Base-by-base conservation (phyloP, 1,140 invertebrate species). In the Drosophila pruinosa region DNA sequence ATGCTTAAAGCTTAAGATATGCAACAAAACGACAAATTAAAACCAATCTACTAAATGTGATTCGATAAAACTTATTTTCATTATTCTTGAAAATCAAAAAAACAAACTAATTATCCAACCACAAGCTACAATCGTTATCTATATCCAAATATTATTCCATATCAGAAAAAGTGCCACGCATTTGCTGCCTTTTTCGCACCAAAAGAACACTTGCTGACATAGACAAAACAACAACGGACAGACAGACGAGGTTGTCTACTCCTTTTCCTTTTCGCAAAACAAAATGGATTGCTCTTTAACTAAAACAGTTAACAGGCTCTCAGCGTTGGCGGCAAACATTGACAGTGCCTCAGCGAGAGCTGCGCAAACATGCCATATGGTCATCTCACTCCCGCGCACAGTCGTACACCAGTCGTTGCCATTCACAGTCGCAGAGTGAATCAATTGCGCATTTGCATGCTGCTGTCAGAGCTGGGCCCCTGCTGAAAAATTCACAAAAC, bases 241-340 rank as follows among this genome's bases (percentile, higher is more conserved):
- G 41, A 73, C 61, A 39, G 79, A 26, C 57, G 62, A 68, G 68
- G 67, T 68, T 53, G 57, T 53, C 71, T 86, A 82, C 82, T 88
- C 82, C 82, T 88, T 86, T 86, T 86, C 78, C 69, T 77, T 78
- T 81, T 89, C 76, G 68, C 77, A 89, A 90, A 90, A 90, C 88
- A 90, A 90, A 90, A 90, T 90, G 88, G 88, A 90, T 89, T 90
- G 88, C 82, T 90, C 89, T 83, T 80, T 90, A 90, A 90, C 89
- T 90, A 90, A 90, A 90, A 90, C 89, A 90, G 88, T 90, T 90
- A 90, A 56, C 77, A 90, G 88, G 88, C 64, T 54, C 34, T 12
- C 89, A 90, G 78, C 39, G 36, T 36, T 8, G 2, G 10, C n/a
- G 53, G 69, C 57, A 65, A 52, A 57, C 28, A 50, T 19, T 19